Evolutionary conservation across 1,140 invertebrate genomes (phyloP), one percentile per base, ranked within the genome.

Genomic region (Pissodes strobi): DNA sequence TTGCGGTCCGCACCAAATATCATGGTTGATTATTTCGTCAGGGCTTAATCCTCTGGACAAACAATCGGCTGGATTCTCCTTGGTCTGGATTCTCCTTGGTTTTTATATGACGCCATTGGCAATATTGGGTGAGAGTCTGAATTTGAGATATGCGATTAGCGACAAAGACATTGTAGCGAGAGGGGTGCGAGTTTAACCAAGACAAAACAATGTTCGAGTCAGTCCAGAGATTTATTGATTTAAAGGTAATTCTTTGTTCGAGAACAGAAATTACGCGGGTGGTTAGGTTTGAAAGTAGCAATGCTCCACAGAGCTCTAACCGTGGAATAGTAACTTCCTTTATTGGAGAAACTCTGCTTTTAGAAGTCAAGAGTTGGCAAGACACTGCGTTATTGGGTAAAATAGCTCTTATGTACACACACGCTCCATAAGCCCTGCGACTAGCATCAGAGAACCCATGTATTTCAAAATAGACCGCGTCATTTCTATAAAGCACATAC

Each of bases 71-170:
- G n/a, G n/a, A n/a, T n/a, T n/a, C 27, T 9, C 70, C 12, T 53
- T 78, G 73, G 0, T 74, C 77, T 6, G 73, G 76, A 64, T 78
- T 79, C 2, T 73, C 61, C 1, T 68, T 9, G 0, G 72, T 57
- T 13, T 51, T 37, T 9, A 78, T 67, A 56, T 79, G 70, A 2
- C 61, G 39, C 76, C 76, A 78, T 2, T 71, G 6, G 2, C 18
- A 9, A 10, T 12, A 15, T 27, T 63, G 25, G 2, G 72, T 69
- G 1, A 57, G 8, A 8, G 58, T 15, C 38, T 75, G 71, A 41
- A 81, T 80, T 62, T 74, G 52, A 0, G 72, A 21, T 0, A 80
- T 75, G 13, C 79, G 49, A 74, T 81, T 82, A 0, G 72, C 72
- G 0, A 77, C 74, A 53, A 79, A 81, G 0, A 72, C 72, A 51